Base-by-base conservation (phyloP, 2,113 vertebrate genomes). In the Tychaedon coryphoeus region DNA sequence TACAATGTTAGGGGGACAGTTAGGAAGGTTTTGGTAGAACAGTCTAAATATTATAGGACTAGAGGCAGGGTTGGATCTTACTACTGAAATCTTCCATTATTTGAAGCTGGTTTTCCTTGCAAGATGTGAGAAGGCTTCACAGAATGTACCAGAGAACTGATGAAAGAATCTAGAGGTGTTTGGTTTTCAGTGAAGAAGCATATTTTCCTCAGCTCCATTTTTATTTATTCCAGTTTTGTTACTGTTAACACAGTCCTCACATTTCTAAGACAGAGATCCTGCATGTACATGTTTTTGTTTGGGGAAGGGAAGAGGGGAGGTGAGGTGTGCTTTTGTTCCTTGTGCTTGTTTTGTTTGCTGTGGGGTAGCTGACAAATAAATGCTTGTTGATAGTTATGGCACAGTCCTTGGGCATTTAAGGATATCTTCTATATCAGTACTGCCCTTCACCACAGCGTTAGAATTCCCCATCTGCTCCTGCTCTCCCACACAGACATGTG, bases 401-500 rank as follows among this genome's bases (percentile, higher is more conserved):
- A 12, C 22, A 45, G 72, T 34, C 72, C 86, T 57, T 92, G 86
- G 90, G 92, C 75, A 61, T 88, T 84, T 73, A 66, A 84, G 57
- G 75, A 43, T 79, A 67, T 96, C 95, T 77, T 89, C 86, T 92
- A 29, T 77, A 84, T 89, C 92, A 83, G 82, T 64, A 6, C 25
- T 93, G 88, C 93, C 88, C 79, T 90, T 90, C 86, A 71, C 2
- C 2, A 1, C 61, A 78, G 70, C 1, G 0, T 91, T 81, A 87
- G 76, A 91, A 92, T 95, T 93, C 92, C 80, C 92, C 47, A 79
- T 95, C 88, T 93, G 92, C 67, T 88, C 60, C n/a, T 28, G 22
- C 64, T 94, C 82, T 90, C 90, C 93, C 88, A 92, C 88, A 58
- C 78, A 94, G 78, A 43, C 86, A 81, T 75, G 86, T 90, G 81